Base-by-base conservation (phyloP, 1,140 invertebrate species). In the Lamellibrachia luymesi region DNA sequence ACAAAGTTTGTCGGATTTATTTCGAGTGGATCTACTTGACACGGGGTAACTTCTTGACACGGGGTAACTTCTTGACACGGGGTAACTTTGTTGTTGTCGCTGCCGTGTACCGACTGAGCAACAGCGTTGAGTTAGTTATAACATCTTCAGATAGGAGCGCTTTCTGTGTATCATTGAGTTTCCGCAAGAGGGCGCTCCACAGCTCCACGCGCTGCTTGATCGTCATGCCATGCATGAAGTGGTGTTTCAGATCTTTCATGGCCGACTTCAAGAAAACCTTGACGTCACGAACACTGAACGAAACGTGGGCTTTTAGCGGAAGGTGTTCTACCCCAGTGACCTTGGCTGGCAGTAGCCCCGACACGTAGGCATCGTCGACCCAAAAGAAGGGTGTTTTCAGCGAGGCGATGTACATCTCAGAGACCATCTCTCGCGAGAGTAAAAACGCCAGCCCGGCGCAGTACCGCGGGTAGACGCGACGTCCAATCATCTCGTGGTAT, bases 291-390 rank as follows among this genome's bases (percentile, higher is more conserved):
- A 17, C 56, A 10, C 8, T 80, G 27, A 92, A 64, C 5, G 92
- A 56, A n/a, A 92, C 64, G 38, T 92, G 50, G 49, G 56, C 7
- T 13, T 89, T 90, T 22, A 93, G n/a, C 6, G 56, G 25, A 6
- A 93, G 7, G 89, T 64, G 89, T 90, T 49, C 52, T 7, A 93
- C 94, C 38, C 92, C 89, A n/a, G 92, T 93, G 4, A 94, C 93
- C 64, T 91, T 92, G 50, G 93, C 92, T 2, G 94, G 94, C n/a
- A 97, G 94, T 49, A 97, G 92, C 17, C 97, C 97, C 89, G 96
- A 97, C 1, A 97, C 95, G 94, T 96, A 97, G 5, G 97, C 96
- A 94, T 97, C 97, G 93, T 97, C 97, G 89, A 97, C 96, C 97
- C 97, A 97, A 93, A 97, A 96, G 93, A 96, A 96, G 91, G 95